Evolutionary conservation across 92 coral and sea anemone genomes (phyloP).

Genomic region (Bergia puertoricense): DNA sequence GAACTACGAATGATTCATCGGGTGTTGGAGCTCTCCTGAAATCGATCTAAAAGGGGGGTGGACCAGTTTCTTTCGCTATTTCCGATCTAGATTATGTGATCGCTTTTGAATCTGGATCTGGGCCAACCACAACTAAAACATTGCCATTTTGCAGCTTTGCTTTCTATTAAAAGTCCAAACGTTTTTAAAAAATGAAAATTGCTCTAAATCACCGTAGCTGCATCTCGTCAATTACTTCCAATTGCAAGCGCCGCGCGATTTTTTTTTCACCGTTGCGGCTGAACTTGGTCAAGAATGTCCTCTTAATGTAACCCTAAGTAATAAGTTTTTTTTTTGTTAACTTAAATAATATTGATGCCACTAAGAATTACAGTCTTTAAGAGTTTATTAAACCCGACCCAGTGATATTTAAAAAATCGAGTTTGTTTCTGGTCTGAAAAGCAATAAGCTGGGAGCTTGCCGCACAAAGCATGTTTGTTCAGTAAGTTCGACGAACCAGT

Average conservation of each 20-base stretch:
- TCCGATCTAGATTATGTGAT: conserved; percentile 5
- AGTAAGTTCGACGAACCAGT: conserved; percentile 16
- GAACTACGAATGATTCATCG: neutral
- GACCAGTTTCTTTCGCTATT: conserved; percentile 7
- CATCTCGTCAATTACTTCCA: no score
- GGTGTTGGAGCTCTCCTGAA: neutral
- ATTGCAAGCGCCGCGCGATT: neutral
- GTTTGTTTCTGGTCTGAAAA: conserved; percentile 22
- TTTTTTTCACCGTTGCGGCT: neutral
- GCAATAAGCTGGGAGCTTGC: conserved; percentile 4
- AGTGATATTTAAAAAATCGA: conserved; percentile 10
- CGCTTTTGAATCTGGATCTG: neutral
- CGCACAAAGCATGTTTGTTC: conserved; percentile 37
- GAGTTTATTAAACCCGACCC: neutral
- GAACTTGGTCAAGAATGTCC: neutral
- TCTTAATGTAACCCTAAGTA: neutral
- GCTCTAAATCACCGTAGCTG: no score
- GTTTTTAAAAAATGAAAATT: neutral
- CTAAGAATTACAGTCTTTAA: neutral
- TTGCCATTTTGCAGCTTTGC: neutral
- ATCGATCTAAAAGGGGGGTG: conserved; percentile 2
- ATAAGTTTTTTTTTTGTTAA: neutral
- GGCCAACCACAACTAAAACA: neutral
- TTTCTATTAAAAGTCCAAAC: neutral
- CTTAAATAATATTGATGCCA: neutral